These are phyloP conservation scores for Hyposmocoma kahamanoa DNA, from an alignment of 1,140 invertebrate species.

Conservation along the genomic window DNA sequence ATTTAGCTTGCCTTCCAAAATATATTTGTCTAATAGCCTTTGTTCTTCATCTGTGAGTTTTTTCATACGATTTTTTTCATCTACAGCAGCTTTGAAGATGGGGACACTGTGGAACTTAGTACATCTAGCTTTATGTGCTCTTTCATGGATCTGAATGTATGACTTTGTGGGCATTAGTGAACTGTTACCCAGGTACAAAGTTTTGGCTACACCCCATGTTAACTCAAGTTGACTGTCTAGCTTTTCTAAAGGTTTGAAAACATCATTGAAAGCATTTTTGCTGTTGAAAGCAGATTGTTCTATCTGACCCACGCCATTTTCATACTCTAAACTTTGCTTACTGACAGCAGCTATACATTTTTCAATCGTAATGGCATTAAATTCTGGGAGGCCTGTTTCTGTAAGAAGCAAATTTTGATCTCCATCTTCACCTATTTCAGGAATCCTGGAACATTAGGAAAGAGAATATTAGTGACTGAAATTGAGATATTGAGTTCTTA, in stretches of 20 bases:
- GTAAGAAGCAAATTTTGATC: slow-evolving; percentile 83
- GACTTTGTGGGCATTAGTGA: slow-evolving; percentile 85
- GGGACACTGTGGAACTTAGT: slow-evolving; percentile 79
- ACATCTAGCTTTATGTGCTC: slow-evolving; percentile 78
- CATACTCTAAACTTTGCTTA: slow-evolving; percentile 87
- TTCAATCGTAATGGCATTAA: slow-evolving; percentile 86
- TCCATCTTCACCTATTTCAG: slow-evolving; percentile 90
- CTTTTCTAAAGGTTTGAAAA: slow-evolving; percentile 87
- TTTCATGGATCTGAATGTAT: slow-evolving; percentile 83
- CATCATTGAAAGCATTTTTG: slow-evolving; percentile 79
- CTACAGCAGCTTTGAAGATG: slow-evolving; percentile 81
- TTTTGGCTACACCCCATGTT: slow-evolving; percentile 91
- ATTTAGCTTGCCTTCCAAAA: slow-evolving; percentile 87
- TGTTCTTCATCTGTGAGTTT: slow-evolving; percentile 80
- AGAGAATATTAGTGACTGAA: too few species aligned
- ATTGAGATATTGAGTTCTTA: too few species aligned
- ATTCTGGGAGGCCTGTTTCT: slow-evolving; percentile 83
- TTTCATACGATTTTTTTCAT: slow-evolving; percentile 73
- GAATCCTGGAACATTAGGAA: slow-evolving; percentile 88
- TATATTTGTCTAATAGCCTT: slow-evolving; percentile 84
- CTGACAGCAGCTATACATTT: slow-evolving; percentile 87
- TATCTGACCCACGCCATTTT: slow-evolving; percentile 81
- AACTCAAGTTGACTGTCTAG: slow-evolving; percentile 82
- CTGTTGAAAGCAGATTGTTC: slow-evolving; percentile 74
- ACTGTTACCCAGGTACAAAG: slow-evolving; percentile 86